These are phyloP conservation scores for Xanthia icteritia DNA, from an alignment of 2,888 invertebrate species.

Conservation along the genomic window DNA sequence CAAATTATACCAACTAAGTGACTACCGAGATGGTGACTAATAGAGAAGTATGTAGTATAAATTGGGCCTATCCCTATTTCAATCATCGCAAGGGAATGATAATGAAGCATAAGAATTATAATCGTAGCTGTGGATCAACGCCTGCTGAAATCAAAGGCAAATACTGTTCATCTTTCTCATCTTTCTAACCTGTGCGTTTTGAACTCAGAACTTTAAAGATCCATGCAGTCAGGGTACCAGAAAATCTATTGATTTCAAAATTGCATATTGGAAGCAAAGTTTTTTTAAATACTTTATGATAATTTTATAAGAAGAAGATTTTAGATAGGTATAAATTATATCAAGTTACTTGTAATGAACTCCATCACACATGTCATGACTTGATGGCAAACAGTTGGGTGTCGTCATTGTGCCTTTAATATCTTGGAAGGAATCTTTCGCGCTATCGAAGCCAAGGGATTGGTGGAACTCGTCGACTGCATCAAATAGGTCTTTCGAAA, in stretches of 20 bases:
- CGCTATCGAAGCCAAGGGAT: constrained; percentile 91
- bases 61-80: too few relatives aligned
- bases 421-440: constrained; percentile 90
- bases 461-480: constrained; percentile 91
- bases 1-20: too few relatives aligned
- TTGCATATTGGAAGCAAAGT: too few relatives aligned
- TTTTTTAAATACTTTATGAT: too few relatives aligned
- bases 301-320: neutral
- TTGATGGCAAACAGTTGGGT: constrained; percentile 92
- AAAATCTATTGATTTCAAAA: too few relatives aligned
- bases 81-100: too few relatives aligned
- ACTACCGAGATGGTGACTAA: too few relatives aligned
- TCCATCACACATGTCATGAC: constrained; percentile 93
- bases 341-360: constrained; percentile 91
- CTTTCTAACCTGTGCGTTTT: neutral
- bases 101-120: neutral
- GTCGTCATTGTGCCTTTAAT: constrained; percentile 91
- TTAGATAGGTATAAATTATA: constrained; percentile 6
- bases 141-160: neutral
- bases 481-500: constrained; percentile 89
- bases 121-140: neutral
- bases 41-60: too few relatives aligned
- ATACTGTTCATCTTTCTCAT: too few relatives aligned
- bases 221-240: too few relatives aligned
- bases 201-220: neutral